A percentile compares a stretch with the other conserved stretches of the same genome.
Conservation (phyloP, 2,113 vertebrate species). For the Corapipo altera region DNA sequence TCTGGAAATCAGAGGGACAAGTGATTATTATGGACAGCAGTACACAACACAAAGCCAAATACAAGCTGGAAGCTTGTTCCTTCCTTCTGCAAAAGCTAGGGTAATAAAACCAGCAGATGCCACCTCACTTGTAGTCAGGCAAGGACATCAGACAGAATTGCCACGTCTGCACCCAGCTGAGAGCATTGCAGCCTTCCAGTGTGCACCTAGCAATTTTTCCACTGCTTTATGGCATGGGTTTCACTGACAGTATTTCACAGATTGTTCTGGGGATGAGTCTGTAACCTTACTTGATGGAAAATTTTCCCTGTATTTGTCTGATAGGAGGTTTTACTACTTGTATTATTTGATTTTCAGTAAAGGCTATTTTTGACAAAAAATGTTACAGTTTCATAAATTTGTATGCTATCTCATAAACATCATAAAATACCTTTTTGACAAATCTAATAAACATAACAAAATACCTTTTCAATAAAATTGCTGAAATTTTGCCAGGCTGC, state of each 20-base stretch:
- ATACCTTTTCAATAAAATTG: slow-evolving; percentile 8
- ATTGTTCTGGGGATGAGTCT: not conserved
- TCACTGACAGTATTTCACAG: not conserved
- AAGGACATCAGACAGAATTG: not conserved
- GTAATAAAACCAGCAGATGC: not conserved
- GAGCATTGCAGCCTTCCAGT: not conserved
- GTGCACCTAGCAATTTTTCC: not conserved
- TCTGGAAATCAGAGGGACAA: not conserved
- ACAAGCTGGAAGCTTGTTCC: not conserved
- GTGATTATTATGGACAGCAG: not conserved
- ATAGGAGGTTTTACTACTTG: slow-evolving; percentile 6
- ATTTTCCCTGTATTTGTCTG: slow-evolving; percentile 19
- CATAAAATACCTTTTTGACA: slow-evolving; percentile 41
- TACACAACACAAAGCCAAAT: not conserved
- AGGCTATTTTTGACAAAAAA: slow-evolving; percentile 52
- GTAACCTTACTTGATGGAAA: not conserved
- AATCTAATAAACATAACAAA: slow-evolving; percentile 61
- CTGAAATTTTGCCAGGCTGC: slow-evolving; percentile 18
- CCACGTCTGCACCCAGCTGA: not conserved
- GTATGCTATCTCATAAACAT: slow-evolving; percentile 36
- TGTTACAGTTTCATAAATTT: slow-evolving; percentile 42
- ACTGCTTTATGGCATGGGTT: not conserved
- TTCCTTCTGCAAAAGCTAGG: not conserved
- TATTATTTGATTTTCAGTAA: slow-evolving; percentile 58
- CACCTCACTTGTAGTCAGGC: not conserved